These are phyloP conservation scores for Drosophila nigromelanica DNA, from an alignment of 1,140 invertebrate genomes.

Conservation along the genomic window DNA sequence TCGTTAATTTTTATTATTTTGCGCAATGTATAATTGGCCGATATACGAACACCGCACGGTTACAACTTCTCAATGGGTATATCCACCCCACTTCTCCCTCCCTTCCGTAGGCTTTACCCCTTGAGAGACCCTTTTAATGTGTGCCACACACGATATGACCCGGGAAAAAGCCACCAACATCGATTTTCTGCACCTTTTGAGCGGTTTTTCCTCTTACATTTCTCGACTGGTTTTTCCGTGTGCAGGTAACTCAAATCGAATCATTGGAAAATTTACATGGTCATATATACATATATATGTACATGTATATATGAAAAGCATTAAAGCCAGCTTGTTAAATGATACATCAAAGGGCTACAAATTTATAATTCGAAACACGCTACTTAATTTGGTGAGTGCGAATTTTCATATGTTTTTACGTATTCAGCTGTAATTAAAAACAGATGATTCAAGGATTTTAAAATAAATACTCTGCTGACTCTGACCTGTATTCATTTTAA, in stretches of 20 bases:
- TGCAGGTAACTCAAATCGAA: slow-evolving; percentile 64
- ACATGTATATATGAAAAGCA: slow-evolving; percentile 16
- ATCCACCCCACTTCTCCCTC: slow-evolving; percentile 6
- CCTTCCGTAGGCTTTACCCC: not conserved
- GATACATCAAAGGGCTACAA: slow-evolving; percentile 22
- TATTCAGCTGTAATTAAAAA: slow-evolving; percentile 63
- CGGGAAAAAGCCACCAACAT: slow-evolving; percentile 52
- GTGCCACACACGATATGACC: slow-evolving; percentile 38
- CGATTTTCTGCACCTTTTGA: slow-evolving; percentile 58
- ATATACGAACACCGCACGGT: not conserved
- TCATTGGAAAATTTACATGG: slow-evolving; percentile 65
- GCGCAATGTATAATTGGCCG: slow-evolving; percentile 44
- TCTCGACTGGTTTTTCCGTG: slow-evolving; percentile 33
- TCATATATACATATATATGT: slow-evolving; percentile 14
- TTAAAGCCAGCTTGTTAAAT: slow-evolving; percentile 43
- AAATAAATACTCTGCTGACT: not conserved
- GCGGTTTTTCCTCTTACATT: slow-evolving; percentile 31
- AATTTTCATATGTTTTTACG: slow-evolving; percentile 12
- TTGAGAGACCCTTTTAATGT: slow-evolving; percentile 42
- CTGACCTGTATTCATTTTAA: not conserved
- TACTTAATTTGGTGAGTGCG: slow-evolving; percentile 13
- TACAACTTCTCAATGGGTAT: slow-evolving; percentile 24
- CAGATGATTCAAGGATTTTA: slow-evolving; percentile 48
- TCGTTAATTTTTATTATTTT: slow-evolving; percentile 50
- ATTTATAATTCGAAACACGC: slow-evolving; percentile 28